Evolutionary conservation across 92 coral and sea anemone species (phyloP).

Genomic region (Porites rus): DNA sequence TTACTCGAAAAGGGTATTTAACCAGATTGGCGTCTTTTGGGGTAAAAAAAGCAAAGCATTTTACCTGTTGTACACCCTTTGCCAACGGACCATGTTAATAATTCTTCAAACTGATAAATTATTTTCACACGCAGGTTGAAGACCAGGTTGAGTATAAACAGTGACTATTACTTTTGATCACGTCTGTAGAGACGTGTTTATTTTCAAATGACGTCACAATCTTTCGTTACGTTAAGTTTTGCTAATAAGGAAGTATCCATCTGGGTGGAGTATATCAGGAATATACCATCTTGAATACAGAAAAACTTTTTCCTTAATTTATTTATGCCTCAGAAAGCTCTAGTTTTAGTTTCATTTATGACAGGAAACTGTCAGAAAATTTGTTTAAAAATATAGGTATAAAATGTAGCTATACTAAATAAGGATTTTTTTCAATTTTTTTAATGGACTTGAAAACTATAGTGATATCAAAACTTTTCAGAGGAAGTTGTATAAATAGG

Average conservation of each 20-base stretch:
- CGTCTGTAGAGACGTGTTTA: neutral
- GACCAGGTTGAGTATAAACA: neutral
- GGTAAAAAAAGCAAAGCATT: neutral
- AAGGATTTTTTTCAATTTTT: too few species aligned
- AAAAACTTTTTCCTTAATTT: neutral
- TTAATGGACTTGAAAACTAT: too few species aligned
- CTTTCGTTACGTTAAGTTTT: neutral
- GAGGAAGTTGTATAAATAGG: slow-evolving; percentile 6
- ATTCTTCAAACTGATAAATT: neutral
- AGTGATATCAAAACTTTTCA: slow-evolving; percentile 16
- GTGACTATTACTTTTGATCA: slow-evolving; percentile 8
- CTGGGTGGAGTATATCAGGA: neutral
- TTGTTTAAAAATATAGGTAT: too few species aligned
- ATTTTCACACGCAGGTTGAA: neutral
- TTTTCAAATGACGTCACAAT: neutral
- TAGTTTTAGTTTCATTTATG: too few species aligned
- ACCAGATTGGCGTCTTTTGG: too few species aligned
- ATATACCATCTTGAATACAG: neutral
- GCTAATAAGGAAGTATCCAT: neutral
- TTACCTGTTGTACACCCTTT: neutral
- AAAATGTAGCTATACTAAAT: too few species aligned
- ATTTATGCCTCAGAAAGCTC: neutral
- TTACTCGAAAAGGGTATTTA: too few species aligned
- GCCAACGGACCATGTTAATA: slow-evolving; percentile 24
- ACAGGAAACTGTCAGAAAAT: too few species aligned